Evolutionary conservation across 2,888 invertebrate species (phyloP), one percentile per base, ranked within the genome.

Genomic region (Rhimphoctona megacephalus): DNA sequence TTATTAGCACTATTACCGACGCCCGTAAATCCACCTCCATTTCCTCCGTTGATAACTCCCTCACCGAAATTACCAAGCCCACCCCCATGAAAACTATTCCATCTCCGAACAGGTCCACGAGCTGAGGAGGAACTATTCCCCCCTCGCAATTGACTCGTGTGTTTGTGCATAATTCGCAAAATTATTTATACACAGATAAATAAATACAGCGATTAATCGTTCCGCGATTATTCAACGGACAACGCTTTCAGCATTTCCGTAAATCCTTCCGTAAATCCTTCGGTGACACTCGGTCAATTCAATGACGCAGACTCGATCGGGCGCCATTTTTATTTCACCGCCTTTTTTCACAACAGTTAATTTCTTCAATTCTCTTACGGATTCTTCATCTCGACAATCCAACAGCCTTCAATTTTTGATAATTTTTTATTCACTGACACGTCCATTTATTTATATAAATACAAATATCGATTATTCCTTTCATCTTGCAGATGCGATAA

Each of bases 21-120:
- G 80, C 30, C 54, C 61, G 49, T 78, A 6, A 39, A 67, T 22
- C 89, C 89, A 87, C 89, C 91, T 86, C 89, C 90, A 72, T 86
- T 87, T 77, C 88, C 89, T 72, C 88, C 89, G 72, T 87, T 89
- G 86, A 83, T 74, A 67, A 85, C 81, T 74, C 89, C 89, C 73
- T 89, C 88, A 83, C 83, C 87, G 54, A 90, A 85, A 85, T 90
- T 87, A 70, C 90, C 89, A 73, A 89, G 91, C 69, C 93, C 90
- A 83, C 92, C 90, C 30, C 93, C 93, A 89, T 95, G 95, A 89
- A 95, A 95, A 87, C 95, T 95, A 92, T 95, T 95, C 95, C 95
- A 95, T 83, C 95, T 91, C 78, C 95, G 92, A 85, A 95, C 95
- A 52, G 95, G 94, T 84, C 94, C 94, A 83, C 93, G 91, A 86